Conservation (phyloP, 2,113 vertebrate species). For the Archilochus colubris region DNA sequence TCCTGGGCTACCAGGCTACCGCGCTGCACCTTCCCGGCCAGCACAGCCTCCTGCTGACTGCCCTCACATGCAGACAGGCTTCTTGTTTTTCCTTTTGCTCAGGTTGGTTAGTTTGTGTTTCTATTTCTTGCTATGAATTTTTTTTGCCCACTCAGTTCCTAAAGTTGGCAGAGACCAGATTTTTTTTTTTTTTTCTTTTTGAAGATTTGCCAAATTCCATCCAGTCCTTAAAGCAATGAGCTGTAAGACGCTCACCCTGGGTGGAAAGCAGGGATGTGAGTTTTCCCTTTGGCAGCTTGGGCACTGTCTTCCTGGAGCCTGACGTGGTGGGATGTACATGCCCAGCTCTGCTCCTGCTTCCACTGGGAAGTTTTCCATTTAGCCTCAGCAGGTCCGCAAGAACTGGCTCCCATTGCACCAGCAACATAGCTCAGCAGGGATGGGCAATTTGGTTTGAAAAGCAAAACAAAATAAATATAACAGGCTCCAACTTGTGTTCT, state of each 20-base stretch:
- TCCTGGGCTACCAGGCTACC: not conserved
- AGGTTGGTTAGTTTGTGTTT: not conserved
- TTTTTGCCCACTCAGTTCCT: not conserved
- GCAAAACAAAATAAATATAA: conserved; percentile 55
- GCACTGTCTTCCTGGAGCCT: not conserved
- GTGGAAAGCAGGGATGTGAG: not conserved
- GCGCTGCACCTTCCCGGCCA: rapidly evolving
- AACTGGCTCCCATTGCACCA: conserved; percentile 38
- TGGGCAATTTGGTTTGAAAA: conserved; percentile 57
- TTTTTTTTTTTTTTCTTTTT: not conserved
- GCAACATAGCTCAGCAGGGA: conserved; percentile 52
- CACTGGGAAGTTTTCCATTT: conserved; percentile 60
- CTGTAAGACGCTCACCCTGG: not conserved
- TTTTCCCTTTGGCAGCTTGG: not conserved
- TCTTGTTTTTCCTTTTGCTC: not conserved
- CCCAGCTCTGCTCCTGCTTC: conserved; percentile 9
- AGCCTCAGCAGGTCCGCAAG: not conserved
- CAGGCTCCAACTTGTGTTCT: conserved; percentile 45
- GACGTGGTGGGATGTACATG: rapidly evolving
- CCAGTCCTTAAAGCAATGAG: not conserved
- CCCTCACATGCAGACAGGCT: not conserved
- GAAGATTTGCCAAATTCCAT: not conserved
- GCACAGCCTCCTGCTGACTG: not conserved
- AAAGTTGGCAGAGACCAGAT: not conserved
- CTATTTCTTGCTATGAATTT: not conserved